Conservation (phyloP, 2,888 invertebrate genomes). For the Agonopterix alstromeriana region DNA sequence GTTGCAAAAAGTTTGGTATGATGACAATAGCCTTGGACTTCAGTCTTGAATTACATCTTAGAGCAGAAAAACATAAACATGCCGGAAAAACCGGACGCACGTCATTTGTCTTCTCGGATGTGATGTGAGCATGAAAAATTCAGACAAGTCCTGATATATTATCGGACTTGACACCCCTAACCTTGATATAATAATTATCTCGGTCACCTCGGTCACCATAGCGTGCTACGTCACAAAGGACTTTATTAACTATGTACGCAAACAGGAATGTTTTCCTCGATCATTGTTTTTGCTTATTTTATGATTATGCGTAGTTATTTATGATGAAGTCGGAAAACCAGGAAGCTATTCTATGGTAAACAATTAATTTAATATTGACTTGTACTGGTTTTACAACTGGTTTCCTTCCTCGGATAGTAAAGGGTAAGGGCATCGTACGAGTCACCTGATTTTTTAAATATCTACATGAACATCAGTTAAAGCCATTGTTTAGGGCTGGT, state of each 20-base stretch:
- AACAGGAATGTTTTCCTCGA: slow-evolving; percentile 60
- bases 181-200: slow-evolving; percentile 44
- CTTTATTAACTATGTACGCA: slow-evolving; percentile 40
- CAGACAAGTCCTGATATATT: no score
- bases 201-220: slow-evolving; percentile 53
- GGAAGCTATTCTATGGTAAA: slow-evolving; percentile 23
- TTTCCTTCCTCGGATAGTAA: neutral
- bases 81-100: no score
- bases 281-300: slow-evolving; percentile 52
- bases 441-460: no score
- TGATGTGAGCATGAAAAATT: no score
- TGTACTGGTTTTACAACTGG: neutral
- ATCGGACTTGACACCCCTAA: slow-evolving; percentile 2
- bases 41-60: no score
- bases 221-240: slow-evolving; percentile 58
- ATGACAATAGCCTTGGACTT: no score
- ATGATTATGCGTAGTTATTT: slow-evolving; percentile 28
- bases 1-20: no score
- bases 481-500: no score
- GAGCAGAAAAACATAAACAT: no score
- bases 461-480: no score
- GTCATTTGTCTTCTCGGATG: no score
- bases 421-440: no score
- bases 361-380: slow-evolving; percentile 1
- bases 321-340: slow-evolving; percentile 31